Conservation (phyloP, 2,113 vertebrate species). For the Hemicordylus capensis region DNA sequence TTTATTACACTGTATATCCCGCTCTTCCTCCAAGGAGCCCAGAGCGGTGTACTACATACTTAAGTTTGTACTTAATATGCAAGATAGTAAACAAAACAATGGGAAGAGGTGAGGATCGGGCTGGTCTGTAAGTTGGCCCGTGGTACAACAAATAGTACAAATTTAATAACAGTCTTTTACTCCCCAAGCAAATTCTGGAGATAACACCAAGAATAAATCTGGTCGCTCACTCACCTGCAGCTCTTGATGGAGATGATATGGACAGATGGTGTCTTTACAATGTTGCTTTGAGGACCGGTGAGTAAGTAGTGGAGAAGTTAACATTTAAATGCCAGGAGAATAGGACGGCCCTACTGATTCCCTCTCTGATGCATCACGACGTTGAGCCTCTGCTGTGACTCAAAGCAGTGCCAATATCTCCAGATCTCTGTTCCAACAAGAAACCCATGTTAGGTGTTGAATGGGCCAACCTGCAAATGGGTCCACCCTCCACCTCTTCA, state of each 20-base stretch:
- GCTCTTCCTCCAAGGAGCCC: too few relatives aligned
- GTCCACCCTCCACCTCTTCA: slow-evolving; percentile 19
- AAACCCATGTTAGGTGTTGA: background rate
- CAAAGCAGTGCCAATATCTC: background rate
- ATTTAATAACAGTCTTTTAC: background rate
- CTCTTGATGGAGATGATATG: background rate
- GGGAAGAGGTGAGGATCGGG: too few relatives aligned
- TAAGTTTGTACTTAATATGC: too few relatives aligned
- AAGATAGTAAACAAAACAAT: background rate
- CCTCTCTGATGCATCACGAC: background rate
- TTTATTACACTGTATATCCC: too few relatives aligned
- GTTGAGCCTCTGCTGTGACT: slow-evolving; percentile 7
- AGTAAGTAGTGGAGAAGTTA: slow-evolving; percentile 1
- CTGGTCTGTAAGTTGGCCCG: background rate
- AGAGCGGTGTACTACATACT: too few relatives aligned
- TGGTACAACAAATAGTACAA: too few relatives aligned
- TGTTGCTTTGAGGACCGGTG: background rate
- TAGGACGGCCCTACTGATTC: background rate
- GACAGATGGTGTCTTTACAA: background rate
- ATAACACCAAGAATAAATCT: background rate
- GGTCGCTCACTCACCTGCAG: background rate
- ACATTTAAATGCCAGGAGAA: slow-evolving; percentile 18
- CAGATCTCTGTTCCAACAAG: background rate
- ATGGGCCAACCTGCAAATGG: background rate
- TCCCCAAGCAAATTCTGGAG: background rate